Conservation (phyloP, 53 echinoderm and acorn worm genomes). For the Zoroaster sp. region DNA sequence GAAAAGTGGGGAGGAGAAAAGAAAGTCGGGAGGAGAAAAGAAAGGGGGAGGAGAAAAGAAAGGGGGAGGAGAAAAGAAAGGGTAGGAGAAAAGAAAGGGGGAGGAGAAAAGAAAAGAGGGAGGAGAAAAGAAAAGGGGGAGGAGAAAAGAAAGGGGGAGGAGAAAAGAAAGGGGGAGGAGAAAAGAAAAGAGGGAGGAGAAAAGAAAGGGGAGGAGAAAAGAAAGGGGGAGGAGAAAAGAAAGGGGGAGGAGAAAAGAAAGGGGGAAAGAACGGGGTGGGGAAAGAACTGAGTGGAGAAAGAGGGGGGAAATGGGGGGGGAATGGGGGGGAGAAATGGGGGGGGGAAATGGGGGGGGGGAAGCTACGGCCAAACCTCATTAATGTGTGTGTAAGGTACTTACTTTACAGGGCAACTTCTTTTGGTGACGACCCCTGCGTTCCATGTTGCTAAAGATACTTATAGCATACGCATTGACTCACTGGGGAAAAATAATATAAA, state of each 20-base stretch:
- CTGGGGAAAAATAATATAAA: no score
- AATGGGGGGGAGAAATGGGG: neutral
- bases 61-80: no score
- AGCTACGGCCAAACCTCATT: no score
- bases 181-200: no score
- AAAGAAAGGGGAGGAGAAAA: neutral
- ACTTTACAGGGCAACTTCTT: no score
- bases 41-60: neutral
- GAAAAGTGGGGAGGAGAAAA: neutral
- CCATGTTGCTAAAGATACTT: no score
- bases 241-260: neutral
- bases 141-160: neutral
- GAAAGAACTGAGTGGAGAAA: neutral
- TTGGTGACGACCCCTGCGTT: no score
- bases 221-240: neutral
- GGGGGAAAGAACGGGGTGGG: neutral
- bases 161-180: neutral
- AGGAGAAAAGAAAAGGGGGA: no score
- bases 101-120: no score
- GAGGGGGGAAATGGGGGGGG: neutral
- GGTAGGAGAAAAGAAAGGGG: no score
- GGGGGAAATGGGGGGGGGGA: neutral
- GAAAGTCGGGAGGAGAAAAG: neutral
- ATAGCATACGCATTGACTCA: no score
- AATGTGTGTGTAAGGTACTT: no score